Conservation (phyloP, 2,113 vertebrate species). For the Misgurnus anguillicaudatus region DNA sequence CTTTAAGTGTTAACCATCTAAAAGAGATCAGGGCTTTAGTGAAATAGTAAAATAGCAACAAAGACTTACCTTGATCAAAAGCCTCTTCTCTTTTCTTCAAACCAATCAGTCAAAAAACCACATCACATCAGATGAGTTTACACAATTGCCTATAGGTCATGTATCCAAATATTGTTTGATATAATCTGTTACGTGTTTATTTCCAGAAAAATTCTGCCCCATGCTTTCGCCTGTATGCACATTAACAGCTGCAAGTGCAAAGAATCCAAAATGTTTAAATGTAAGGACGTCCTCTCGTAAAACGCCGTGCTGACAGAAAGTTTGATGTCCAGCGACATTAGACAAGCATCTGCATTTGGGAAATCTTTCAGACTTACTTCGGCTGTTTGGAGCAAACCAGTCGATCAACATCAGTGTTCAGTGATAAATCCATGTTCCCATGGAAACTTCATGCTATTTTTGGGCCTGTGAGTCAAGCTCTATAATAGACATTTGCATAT, state of each 20-base stretch:
- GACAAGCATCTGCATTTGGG: neutral
- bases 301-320: neutral
- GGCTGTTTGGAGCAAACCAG: slow-evolving; percentile 19
- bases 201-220: neutral
- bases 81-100: neutral
- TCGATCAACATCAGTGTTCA: slow-evolving; percentile 42
- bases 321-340: neutral
- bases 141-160: neutral
- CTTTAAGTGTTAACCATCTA: no score
- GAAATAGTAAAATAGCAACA: neutral
- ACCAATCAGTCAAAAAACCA: neutral
- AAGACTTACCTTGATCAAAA: slow-evolving; percentile 16
- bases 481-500: slow-evolving; percentile 52
- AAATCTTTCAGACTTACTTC: slow-evolving; percentile 33
- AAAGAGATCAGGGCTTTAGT: no score
- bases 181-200: neutral
- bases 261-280: neutral
- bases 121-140: no score
- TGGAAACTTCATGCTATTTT: slow-evolving; percentile 57
- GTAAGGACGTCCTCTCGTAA: neutral
- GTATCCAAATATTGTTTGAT: neutral
- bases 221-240: neutral
- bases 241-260: neutral
- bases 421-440: slow-evolving; percentile 53
- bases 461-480: slow-evolving; percentile 44